A percentile compares a stretch with the other conserved stretches of the same genome.
These are phyloP conservation scores for Pedionomus torquatus DNA, from an alignment of 2,113 vertebrate genomes.

Conservation along the genomic window DNA sequence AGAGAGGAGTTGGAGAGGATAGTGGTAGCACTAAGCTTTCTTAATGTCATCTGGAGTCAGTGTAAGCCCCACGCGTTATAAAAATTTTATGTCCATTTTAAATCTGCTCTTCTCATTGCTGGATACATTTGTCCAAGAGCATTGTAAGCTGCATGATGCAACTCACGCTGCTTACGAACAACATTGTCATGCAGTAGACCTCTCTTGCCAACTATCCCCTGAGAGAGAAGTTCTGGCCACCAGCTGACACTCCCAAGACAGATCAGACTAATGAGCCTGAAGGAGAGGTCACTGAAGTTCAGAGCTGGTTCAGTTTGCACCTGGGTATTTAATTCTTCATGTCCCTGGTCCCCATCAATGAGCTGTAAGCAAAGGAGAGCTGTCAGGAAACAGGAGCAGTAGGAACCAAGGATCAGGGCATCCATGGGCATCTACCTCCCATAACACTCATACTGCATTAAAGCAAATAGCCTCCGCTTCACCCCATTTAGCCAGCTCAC, in stretches of 20 bases:
- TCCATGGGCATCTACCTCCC: neutral
- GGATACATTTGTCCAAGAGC: neutral
- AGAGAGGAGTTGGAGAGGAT: neutral
- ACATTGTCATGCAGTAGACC: neutral
- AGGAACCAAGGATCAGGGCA: neutral
- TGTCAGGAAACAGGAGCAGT: neutral
- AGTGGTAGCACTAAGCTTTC: neutral
- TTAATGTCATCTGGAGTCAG: neutral
- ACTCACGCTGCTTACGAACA: neutral
- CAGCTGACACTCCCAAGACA: neutral
- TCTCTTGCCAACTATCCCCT: neutral
- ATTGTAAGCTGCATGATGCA: neutral
- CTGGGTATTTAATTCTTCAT: slow-evolving; percentile 22
- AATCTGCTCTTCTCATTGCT: neutral
- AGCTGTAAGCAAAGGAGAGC: neutral
- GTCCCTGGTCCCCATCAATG: neutral
- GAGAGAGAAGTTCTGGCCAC: neutral
- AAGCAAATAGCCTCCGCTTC: neutral
- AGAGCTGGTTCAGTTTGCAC: slow-evolving; percentile 8
- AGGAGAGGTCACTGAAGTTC: slow-evolving; percentile 28
- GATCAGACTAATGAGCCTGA: slow-evolving; percentile 19
- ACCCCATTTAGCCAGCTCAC: neutral
- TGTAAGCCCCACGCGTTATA: neutral
- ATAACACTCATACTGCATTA: neutral
- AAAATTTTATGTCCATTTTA: neutral